phyloP scores from a whole-genome alignment of 2,888 invertebrate species.

The Andrena flavipes region DNA sequence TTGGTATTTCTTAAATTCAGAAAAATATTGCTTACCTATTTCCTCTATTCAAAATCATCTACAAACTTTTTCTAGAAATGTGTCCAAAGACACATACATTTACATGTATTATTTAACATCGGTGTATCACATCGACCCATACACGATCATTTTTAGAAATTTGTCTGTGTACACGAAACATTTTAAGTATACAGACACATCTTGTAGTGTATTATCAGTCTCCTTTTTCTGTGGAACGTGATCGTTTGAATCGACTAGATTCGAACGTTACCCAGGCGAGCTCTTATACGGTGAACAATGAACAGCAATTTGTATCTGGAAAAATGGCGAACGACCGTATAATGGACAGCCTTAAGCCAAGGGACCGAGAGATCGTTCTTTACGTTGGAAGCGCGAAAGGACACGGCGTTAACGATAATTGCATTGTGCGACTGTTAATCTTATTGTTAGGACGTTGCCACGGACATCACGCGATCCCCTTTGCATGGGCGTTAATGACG shows the following conservation, averaged over 20 bases:
- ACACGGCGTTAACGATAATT: conserved; percentile 55
- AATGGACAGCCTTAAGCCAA: conserved; percentile 34
- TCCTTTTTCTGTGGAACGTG: neutral
- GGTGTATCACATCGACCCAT: neutral
- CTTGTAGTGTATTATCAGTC: neutral
- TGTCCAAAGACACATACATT: no score
- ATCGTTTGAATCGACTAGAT: conserved; percentile 3
- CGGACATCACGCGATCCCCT: conserved; percentile 35
- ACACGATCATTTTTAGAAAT: neutral
- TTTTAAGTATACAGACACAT: neutral
- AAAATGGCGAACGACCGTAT: conserved; percentile 48
- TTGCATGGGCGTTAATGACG: conserved; percentile 55
- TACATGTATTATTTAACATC: neutral
- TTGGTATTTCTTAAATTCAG: no score
- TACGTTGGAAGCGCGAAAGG: conserved; percentile 38
- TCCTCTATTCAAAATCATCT: no score
- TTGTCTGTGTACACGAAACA: no score
- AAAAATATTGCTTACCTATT: no score
- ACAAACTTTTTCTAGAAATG: no score
- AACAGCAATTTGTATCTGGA: conserved; percentile 50
- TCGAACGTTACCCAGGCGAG: conserved; percentile 7
- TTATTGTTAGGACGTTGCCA: conserved; percentile 45
- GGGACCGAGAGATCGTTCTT: conserved; percentile 19
- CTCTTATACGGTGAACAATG: conserved; percentile 40
- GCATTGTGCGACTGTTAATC: conserved; percentile 48